A percentile compares a stretch with the other conserved stretches of the same genome.
Conservation (phyloP, 2,888 invertebrate genomes). For the Stictocephala bisonia region DNA sequence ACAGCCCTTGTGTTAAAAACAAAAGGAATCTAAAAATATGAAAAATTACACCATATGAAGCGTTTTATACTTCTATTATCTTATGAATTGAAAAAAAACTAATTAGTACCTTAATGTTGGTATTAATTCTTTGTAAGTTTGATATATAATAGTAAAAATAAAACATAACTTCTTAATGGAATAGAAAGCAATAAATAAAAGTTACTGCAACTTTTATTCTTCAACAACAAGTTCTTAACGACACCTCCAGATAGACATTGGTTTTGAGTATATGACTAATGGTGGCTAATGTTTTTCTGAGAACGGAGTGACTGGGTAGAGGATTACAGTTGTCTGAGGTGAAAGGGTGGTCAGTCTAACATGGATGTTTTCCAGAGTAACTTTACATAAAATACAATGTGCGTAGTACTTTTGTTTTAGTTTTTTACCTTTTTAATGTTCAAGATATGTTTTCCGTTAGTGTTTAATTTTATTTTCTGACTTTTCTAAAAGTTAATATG, state of each 20-base stretch:
- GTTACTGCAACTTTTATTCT: background rate
- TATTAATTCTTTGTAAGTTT: background rate
- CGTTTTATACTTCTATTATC: conserved; percentile 6
- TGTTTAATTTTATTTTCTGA: background rate
- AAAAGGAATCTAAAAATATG: conserved; percentile 20
- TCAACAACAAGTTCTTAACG: background rate
- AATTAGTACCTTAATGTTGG: conserved; percentile 1
- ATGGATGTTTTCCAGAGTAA: background rate
- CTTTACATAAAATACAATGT: background rate
- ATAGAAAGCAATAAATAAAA: background rate
- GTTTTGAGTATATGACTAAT: conserved; percentile 6
- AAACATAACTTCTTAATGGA: background rate
- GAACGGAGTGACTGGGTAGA: background rate
- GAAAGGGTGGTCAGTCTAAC: background rate
- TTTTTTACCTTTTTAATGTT: background rate
- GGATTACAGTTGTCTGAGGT: background rate
- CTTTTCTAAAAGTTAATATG: background rate
- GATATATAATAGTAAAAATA: background rate
- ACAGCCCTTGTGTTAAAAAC: too few species aligned
- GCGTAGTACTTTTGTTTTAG: background rate
- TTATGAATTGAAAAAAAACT: conserved; percentile 3
- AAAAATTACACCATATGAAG: conserved; percentile 28
- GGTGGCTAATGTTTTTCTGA: background rate
- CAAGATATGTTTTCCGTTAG: background rate
- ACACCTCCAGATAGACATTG: conserved; percentile 8